Base-by-base conservation (phyloP, 2,888 invertebrate genomes). In the Yponomeuta sedellus region DNA sequence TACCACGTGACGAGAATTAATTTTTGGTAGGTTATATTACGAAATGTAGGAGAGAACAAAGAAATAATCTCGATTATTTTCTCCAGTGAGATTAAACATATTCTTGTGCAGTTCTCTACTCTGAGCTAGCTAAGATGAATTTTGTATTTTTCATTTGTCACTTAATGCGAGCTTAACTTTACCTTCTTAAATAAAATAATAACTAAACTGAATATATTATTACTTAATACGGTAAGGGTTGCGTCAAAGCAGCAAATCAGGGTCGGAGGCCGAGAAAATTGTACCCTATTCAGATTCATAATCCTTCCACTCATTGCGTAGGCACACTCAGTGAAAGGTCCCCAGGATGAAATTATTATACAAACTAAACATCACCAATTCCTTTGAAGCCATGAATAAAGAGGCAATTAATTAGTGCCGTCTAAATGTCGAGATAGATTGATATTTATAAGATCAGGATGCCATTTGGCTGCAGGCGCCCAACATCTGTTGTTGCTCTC, bases 281-380 rank as follows among this genome's bases (percentile, higher is more conserved):
- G 10, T 44, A 10, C 44, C 44, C 44, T 44, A 44, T 44, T 44
- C 44, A 44, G 44, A 44, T 44, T 44, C 44, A 44, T 61, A 61
- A 61, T 61, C 61, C 61, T 16, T 20, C 61, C 16, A 25, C 16
- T 25, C 16, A 16, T 61, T 61, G 61, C 61, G 61, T 12, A 20
- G 61, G 61, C 61, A 61, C 61, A 61, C 61, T 61, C 25, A 11
- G 28, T 25, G 61, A 28, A 44, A 61, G 61, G 61, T 28, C 61
- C 25, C 12, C 28, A 12, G 28, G 25, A 25, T 28, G 25, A 25
- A 61, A 34, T 61, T 61, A 61, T 61, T 61, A 61, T 61, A 25
- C 61, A 61, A 61, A 61, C 61, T 61, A 61, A 61, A 25, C 25
- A 25, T 25, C 25, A 28, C 61, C 20, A 61, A 25, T 25, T 61